Evolutionary conservation across 2,797 vertebrate species (phyloP).

Genomic region (Varecia variegata): DNA sequence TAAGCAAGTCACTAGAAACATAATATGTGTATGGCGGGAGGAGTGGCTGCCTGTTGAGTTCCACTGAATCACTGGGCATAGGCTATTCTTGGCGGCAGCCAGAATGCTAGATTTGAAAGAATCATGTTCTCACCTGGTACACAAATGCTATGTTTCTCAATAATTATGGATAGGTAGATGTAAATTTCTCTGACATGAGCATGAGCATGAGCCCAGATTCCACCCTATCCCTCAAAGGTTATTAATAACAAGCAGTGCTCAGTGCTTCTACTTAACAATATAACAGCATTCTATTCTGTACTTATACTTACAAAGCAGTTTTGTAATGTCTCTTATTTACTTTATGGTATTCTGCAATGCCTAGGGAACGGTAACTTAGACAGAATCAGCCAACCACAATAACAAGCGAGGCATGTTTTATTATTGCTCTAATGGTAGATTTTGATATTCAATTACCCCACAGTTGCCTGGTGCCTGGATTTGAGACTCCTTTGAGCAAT

Average conservation of each 20-base stretch:
- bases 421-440: constrained; percentile 69
- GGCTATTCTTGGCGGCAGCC: neutral
- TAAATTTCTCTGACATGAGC: constrained; percentile 30
- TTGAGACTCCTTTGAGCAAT: constrained; percentile 54
- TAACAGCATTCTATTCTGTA: constrained; percentile 56
- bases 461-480: constrained; percentile 40
- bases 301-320: constrained; percentile 66
- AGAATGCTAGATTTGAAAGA: constrained; percentile 16
- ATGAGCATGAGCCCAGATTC: constrained; percentile 11
- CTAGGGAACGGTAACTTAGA: constrained; percentile 66
- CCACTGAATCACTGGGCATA: neutral
- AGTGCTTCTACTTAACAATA: constrained; percentile 43
- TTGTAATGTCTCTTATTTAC: constrained; percentile 69
- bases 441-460: constrained; percentile 70
- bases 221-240: constrained; percentile 31
- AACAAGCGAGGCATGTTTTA: constrained; percentile 64
- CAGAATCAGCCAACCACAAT: constrained; percentile 64
- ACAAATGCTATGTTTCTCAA: constrained; percentile 32
- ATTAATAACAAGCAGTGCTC: constrained; percentile 22
- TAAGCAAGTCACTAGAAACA: constrained; percentile 41
- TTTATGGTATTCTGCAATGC: constrained; percentile 60
- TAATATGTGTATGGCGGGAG: neutral
- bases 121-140: neutral
- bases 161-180: constrained; percentile 37
- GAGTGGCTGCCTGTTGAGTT: neutral